Percentiles rank a stretch among this genome's conserved stretches.
Conservation (phyloP, 2,888 invertebrate genomes). For the Chouioia cunea region DNA sequence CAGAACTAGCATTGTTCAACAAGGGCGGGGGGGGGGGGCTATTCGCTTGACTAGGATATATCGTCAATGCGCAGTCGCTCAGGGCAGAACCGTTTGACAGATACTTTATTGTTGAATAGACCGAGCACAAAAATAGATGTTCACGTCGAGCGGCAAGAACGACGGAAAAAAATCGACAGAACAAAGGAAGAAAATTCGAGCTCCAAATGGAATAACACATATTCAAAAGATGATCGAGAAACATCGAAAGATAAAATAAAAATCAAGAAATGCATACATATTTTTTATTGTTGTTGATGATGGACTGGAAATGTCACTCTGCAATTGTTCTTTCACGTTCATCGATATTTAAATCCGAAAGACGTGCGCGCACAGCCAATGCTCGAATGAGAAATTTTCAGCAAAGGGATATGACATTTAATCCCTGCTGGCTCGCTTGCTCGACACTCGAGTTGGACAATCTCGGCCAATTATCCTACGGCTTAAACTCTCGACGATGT, state of each 20-base stretch:
- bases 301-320: slow-evolving; percentile 9
- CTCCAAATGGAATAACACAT: background rate
- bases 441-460: slow-evolving; percentile 20
- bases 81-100: slow-evolving; percentile 42
- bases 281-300: background rate
- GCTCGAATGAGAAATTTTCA: slow-evolving; percentile 23
- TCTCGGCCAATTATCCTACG: slow-evolving; percentile 29
- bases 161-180: slow-evolving; percentile 5
- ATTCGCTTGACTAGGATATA: slow-evolving; percentile 3
- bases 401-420: slow-evolving; percentile 21
- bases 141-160: slow-evolving; percentile 4
- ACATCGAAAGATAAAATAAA: slow-evolving; percentile 7
- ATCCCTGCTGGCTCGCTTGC: slow-evolving; percentile 18
- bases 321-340: background rate
- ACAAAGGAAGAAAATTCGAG: slow-evolving; percentile 21
- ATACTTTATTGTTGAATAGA: slow-evolving; percentile 46
- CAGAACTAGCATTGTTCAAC: slow-evolving; percentile 21
- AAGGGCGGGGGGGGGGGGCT: slow-evolving; percentile 9
- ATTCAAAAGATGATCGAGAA: slow-evolving; percentile 1
- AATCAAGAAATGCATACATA: too few species aligned
- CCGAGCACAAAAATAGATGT: slow-evolving; percentile 40
- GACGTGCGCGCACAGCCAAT: background rate
- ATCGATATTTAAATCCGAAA: slow-evolving; percentile 20
- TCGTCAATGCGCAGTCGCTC: slow-evolving; percentile 33
- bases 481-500: slow-evolving; percentile 7